Conservation (phyloP, 2,888 invertebrate genomes). For the Merodon equestris region DNA sequence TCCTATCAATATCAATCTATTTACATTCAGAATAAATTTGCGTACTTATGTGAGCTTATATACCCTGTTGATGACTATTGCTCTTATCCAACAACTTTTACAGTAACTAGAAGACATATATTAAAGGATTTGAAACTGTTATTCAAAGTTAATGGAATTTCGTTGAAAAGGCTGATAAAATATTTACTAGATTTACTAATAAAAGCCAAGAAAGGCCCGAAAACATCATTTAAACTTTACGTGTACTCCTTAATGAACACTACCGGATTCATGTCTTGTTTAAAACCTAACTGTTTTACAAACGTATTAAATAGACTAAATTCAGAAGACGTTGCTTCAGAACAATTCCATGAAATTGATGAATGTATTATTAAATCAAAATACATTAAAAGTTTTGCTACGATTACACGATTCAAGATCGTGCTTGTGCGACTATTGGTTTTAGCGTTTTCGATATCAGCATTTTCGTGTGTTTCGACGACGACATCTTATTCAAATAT, state of each 20-base stretch:
- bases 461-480: constrained; percentile 72
- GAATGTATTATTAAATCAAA: not conserved
- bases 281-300: constrained; percentile 1
- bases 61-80: too few species aligned
- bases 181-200: constrained; percentile 1
- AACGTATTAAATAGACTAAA: not conserved
- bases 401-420: constrained; percentile 17
- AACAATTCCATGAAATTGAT: not conserved
- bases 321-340: not conserved
- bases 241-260: constrained; percentile 14
- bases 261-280: constrained; percentile 9
- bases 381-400: constrained; percentile 18
- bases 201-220: not conserved
- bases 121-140: not conserved
- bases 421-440: constrained; percentile 70
- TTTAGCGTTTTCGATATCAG: constrained; percentile 72
- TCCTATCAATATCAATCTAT: too few species aligned
- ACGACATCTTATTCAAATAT: constrained; percentile 80
- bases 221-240: too few species aligned
- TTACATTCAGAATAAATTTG: too few species aligned
- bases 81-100: too few species aligned
- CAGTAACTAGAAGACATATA: not conserved
- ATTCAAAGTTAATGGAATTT: not conserved
- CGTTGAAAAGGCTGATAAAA: not conserved
- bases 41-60: too few species aligned